phyloP scores from a whole-genome alignment of 2,113 vertebrate genomes.

The Monarcha castaneiventris region DNA sequence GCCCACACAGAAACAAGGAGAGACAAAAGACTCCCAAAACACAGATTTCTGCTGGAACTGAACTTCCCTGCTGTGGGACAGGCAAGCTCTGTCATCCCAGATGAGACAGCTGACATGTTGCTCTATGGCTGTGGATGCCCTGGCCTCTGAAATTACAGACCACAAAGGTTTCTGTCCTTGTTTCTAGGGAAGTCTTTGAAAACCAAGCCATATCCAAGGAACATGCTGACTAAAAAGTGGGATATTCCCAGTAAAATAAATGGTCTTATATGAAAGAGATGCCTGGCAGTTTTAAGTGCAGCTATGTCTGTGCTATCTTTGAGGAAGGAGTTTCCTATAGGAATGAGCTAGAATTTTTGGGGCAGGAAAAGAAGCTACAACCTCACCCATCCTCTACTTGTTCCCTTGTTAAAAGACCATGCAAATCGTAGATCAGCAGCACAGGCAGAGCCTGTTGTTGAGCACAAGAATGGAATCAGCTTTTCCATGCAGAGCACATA shows the following conservation, averaged over 20 bases:
- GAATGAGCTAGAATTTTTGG: background rate
- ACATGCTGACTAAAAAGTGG: background rate
- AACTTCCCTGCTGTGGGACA: background rate
- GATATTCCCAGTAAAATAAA: background rate
- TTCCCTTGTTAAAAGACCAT: background rate
- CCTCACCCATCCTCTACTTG: background rate
- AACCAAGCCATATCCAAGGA: background rate
- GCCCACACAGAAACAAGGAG: background rate
- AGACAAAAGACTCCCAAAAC: background rate
- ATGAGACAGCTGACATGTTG: background rate
- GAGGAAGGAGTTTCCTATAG: background rate
- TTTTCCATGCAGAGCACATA: background rate
- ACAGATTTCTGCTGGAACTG: background rate
- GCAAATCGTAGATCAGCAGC: background rate
- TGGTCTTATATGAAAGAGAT: background rate
- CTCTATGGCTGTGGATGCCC: background rate
- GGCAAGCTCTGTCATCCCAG: background rate
- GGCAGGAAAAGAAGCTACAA: background rate
- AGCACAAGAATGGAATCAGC: background rate
- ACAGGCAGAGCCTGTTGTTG: background rate
- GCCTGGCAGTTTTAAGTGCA: background rate
- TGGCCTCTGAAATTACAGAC: background rate
- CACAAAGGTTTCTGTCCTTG: background rate
- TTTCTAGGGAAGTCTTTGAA: background rate
- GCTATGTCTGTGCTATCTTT: background rate